Evolutionary conservation across 1,140 invertebrate genomes (phyloP), one percentile per base, ranked within the genome.

Genomic region (Coboldia fuscipes): DNA sequence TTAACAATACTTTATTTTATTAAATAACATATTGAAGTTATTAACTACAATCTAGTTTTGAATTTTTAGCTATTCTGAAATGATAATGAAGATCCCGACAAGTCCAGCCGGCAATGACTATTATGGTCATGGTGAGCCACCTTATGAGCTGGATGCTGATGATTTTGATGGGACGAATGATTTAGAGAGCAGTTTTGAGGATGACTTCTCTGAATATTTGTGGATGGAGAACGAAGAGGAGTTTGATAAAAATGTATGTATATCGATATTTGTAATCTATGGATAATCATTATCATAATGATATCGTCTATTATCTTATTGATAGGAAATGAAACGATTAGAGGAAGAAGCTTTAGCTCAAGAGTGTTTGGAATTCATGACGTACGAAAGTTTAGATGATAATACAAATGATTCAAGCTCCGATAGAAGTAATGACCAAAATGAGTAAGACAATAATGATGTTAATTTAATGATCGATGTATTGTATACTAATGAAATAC

Each of bases 181-280:
- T 4, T 12, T 14, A 3, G 30, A 32, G 3, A 20, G 7, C 6
- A 20, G 4, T 3, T 32, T 32, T 21, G 48, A 54, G 34, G 70
- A 66, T 32, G 79, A 85, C 53, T 86, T 85, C 54, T 77, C 75
- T 0, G 82, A 86, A 43, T 86, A 83, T 43, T 66, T 85, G 62
- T 86, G 81, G 82, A 85, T 86, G 81, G 82, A 85, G 49, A 76
- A 86, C 48, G 77, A 83, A 50, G 81, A 85, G 45, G 80, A 84
- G 46, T 86, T 84, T 50, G 80, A 86, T 47, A 77, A 78, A 50
- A 73, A 82, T 63, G 80, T 82, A 54, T 47, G 37, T 37, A 4
- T 13, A 22, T 18, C 12, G 10, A 24, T 24, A 12, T 2, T 37
- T 38, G 17, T 22, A 9, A 6, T 8, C 36, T 33, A 34, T 31